These are phyloP conservation scores for Agapostemon virescens DNA, from an alignment of 2,888 invertebrate genomes.

Conservation along the genomic window DNA sequence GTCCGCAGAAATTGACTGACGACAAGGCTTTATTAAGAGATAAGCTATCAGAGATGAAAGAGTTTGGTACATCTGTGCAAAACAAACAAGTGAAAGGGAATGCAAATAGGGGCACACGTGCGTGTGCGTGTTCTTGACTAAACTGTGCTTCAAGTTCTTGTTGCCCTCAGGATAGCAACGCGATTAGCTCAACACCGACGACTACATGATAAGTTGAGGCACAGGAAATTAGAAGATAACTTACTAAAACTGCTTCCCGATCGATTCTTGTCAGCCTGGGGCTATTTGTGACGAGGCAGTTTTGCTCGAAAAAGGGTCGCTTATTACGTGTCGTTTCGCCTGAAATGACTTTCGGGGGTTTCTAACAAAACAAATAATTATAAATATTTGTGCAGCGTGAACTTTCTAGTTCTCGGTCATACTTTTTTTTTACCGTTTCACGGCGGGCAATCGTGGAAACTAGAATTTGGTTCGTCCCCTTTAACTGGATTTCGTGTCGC, in stretches of 20 bases:
- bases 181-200: slow-evolving; percentile 52
- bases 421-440: not conserved
- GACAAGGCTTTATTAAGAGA: not conserved
- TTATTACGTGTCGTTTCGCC: slow-evolving; percentile 40
- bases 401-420: not conserved
- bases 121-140: slow-evolving; percentile 10
- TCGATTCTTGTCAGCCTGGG: slow-evolving; percentile 59
- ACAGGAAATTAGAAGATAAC: slow-evolving; percentile 62
- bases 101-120: not conserved
- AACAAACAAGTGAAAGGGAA: not conserved
- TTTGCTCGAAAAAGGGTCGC: slow-evolving; percentile 47
- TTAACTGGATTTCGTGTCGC: slow-evolving; percentile 8
- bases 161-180: slow-evolving; percentile 39
- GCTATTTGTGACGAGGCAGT: slow-evolving; percentile 56
- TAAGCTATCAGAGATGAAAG: not conserved
- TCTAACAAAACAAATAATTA: slow-evolving; percentile 6
- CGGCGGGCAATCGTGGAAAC: not conserved
- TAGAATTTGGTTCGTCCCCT: slow-evolving; percentile 2
- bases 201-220: slow-evolving; percentile 52
- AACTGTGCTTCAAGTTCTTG: slow-evolving; percentile 26
- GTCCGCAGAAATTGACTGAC: not conserved
- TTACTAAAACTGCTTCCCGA: slow-evolving; percentile 61
- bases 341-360: slow-evolving; percentile 25
- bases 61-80: not conserved
- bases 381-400: not conserved